These are phyloP conservation scores for Panulirus ornatus DNA, from an alignment of 1,140 invertebrate genomes.

Conservation along the genomic window DNA sequence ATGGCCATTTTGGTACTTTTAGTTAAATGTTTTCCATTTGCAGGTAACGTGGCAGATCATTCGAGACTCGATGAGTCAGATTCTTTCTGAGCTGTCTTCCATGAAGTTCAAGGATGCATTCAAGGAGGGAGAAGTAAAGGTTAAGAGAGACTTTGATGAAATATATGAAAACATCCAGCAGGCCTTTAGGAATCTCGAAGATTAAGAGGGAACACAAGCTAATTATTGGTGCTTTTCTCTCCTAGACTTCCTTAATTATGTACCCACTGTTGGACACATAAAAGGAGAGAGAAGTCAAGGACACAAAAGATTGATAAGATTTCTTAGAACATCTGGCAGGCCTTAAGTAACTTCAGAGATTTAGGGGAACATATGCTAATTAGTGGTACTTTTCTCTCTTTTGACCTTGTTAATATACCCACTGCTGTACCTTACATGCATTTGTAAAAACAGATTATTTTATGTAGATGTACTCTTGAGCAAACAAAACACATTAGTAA, in stretches of 20 bases:
- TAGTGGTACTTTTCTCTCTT: background rate
- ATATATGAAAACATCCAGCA: slow-evolving; percentile 96
- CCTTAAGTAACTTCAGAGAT: slow-evolving; percentile 99
- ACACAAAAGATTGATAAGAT: background rate
- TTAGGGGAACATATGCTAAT: slow-evolving; percentile 79
- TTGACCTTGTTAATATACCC: too few relatives aligned
- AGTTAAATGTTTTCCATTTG: background rate
- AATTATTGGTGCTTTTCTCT: background rate
- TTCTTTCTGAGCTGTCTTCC: slow-evolving; percentile 97
- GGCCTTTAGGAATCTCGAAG: slow-evolving; percentile 99
- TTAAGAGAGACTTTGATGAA: slow-evolving; percentile 97
- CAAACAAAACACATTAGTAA: background rate
- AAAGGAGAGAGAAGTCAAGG: background rate
- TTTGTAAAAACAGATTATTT: too few relatives aligned
- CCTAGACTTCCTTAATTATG: too few relatives aligned
- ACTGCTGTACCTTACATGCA: too few relatives aligned
- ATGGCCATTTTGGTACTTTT: too few relatives aligned
- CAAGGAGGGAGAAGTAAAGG: slow-evolving; percentile 98
- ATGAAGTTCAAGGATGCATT: slow-evolving; percentile 99
- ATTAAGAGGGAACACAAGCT: slow-evolving; percentile 82
- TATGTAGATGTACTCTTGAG: background rate
- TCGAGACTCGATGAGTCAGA: slow-evolving; percentile 96
- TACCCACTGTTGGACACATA: background rate
- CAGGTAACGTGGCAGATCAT: slow-evolving; percentile 99
- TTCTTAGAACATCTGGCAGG: slow-evolving; percentile 94